phyloP scores from a whole-genome alignment of 2,797 vertebrate genomes.

The Sebastes wilsoni region DNA sequence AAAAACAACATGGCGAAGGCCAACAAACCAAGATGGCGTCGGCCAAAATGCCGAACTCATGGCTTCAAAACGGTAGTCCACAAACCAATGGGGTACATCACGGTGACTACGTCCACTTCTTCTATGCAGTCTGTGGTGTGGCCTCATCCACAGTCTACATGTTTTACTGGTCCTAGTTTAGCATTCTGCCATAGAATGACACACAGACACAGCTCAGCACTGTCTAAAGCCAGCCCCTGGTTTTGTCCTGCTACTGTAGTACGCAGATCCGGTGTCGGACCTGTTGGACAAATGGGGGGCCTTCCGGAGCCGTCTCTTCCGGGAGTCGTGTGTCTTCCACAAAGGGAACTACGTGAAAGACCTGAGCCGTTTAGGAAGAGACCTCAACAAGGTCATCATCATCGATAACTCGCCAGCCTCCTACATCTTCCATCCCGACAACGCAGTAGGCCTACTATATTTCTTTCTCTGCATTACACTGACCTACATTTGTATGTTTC shows the following conservation, averaged over 20 bases:
- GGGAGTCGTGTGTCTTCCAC: constrained; percentile 98
- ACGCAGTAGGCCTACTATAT: constrained; percentile 85
- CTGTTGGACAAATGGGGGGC: constrained; percentile 96
- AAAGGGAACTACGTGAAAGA: constrained; percentile 98
- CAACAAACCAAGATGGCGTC: no score
- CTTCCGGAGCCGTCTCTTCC: constrained; percentile 93
- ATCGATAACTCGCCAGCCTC: constrained; percentile 98
- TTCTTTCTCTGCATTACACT: not conserved
- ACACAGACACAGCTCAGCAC: not conserved
- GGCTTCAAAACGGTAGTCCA: no score
- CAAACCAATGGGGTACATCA: no score
- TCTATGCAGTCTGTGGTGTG: no score
- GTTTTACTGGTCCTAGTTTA: not conserved
- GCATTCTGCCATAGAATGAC: not conserved
- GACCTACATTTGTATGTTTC: not conserved
- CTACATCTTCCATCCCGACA: constrained; percentile 97
- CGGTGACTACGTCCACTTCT: no score
- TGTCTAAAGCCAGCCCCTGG: not conserved
- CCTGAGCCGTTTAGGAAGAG: constrained; percentile 93
- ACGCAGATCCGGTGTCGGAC: constrained; percentile 95
- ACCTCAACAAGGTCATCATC: constrained; percentile 94
- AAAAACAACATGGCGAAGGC: no score
- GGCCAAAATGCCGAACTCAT: no score
- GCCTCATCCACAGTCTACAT: not conserved
- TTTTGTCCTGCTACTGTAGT: constrained; percentile 73